Conservation (phyloP, 2,113 vertebrate species). For the Edolisoma coerulescens region DNA sequence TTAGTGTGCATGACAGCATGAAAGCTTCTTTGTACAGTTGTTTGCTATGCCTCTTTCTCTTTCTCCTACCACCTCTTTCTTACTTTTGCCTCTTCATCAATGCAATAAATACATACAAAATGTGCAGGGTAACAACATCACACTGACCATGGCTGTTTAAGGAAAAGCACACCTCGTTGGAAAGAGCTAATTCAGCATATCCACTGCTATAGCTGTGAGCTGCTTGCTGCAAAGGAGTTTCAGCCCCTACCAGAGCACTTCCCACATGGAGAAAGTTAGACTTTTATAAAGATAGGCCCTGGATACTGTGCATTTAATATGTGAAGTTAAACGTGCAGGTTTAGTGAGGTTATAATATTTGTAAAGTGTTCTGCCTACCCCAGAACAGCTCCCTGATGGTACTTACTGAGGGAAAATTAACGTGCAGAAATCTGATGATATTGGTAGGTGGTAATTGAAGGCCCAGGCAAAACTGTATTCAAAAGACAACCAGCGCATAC, state of each 20-base stretch:
- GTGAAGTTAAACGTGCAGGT: background rate
- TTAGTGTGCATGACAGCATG: background rate
- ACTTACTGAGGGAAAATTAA: background rate
- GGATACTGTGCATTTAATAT: background rate
- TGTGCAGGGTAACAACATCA: background rate
- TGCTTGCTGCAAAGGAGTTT: background rate
- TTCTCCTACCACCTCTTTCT: background rate
- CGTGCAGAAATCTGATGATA: background rate
- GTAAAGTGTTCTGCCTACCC: background rate
- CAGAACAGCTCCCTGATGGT: background rate
- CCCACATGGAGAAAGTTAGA: background rate
- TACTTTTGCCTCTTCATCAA: background rate
- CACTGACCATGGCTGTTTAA: accelerated
- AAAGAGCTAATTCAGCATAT: background rate
- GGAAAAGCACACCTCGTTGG: background rate
- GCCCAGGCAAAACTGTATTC: background rate
- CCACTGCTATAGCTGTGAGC: background rate
- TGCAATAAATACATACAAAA: background rate
- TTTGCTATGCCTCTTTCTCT: background rate
- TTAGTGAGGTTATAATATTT: background rate
- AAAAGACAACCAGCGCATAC: background rate
- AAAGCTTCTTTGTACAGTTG: background rate
- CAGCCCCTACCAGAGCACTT: background rate
- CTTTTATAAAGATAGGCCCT: background rate
- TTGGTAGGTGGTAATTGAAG: background rate